Base-by-base conservation (phyloP, 1,140 invertebrate genomes). In the Scaptomyza graminum region DNA sequence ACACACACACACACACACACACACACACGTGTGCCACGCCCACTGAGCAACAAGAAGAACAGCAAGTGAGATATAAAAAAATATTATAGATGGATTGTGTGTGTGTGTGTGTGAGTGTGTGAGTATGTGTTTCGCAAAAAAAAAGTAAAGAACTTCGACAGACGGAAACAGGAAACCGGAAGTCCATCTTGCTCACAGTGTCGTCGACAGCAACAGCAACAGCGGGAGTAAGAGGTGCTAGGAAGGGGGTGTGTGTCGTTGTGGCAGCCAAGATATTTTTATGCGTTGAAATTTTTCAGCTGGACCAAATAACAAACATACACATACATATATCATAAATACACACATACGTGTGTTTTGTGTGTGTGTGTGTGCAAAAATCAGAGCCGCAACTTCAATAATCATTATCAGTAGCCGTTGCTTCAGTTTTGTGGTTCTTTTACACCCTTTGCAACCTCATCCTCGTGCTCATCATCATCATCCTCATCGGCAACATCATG, bases 141-240 rank as follows among this genome's bases (percentile, higher is more conserved):
- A 80, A 87, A 87, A 89, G 79, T 83, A 90, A 90, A 90, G 76
- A 90, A 90, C 81, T 90, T 90, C 90, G 89, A 90, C 89, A 90
- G 89, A 87, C 90, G 90, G 90, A 90, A 90, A 90, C 90, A 90
- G 90, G 90, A 90, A 90, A 90, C 90, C 89, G 90, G 90, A 90
- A 89, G 89, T 90, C 90, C 90, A 90, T 90, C 89, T 90, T 90
- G 89, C 90, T 90, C 80, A 89, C 89, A 90, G 82, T 90, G 82
- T 88, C 83, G 83, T 79, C 83, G 66, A 79, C 84, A 79, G 83
- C 76, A 76, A 60, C 71, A 74, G 59, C 64, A 52, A 76, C 84
- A 79, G 60, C 49, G 50, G 51, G 44, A 46, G 18, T 13, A 16
- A 41, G 39, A 6, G 55, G 41, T 25, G 49, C 11, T n/a, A 8